Evolutionary conservation across 2,888 invertebrate species (phyloP).

Genomic region (Lapara coniferarum): DNA sequence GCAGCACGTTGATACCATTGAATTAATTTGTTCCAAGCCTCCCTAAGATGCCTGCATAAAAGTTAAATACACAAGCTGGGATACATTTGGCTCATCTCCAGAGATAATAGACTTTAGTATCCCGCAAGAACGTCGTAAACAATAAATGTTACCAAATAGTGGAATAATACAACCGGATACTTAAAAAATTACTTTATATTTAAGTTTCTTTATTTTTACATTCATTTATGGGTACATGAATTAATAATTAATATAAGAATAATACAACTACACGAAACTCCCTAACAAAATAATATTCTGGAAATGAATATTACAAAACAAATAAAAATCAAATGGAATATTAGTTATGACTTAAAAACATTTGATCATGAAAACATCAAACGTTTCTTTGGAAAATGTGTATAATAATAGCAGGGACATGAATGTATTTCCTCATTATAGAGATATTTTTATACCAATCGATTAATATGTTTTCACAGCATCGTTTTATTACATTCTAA

Average conservation of each 20-base stretch:
- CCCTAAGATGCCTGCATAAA: neutral
- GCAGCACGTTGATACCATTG: no score
- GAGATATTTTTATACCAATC: conserved; percentile 25
- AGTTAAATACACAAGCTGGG: neutral
- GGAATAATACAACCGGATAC: conserved; percentile 29
- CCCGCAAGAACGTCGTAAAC: conserved; percentile 4
- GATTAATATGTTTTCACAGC: conserved; percentile 35
- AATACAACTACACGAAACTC: conserved; percentile 27
- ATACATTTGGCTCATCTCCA: neutral
- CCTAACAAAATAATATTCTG: neutral
- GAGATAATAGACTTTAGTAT: neutral
- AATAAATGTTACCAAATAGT: conserved; percentile 25
- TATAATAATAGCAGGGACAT: neutral
- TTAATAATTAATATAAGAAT: conserved; percentile 48
- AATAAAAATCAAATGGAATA: neutral
- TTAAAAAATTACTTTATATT: conserved; percentile 60
- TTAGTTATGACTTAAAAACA: conserved; percentile 5
- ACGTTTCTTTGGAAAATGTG: neutral
- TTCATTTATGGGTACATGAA: conserved; percentile 56
- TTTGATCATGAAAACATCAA: neutral
- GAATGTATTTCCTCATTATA: conserved; percentile 1
- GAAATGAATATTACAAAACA: neutral
- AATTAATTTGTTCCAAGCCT: no score
- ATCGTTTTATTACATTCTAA: conserved; percentile 38
- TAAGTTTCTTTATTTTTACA: conserved; percentile 49